A percentile compares a stretch with the other conserved stretches of the same genome.
These are phyloP conservation scores for Diabrotica balteata DNA, from an alignment of 2,888 invertebrate species.

Conservation along the genomic window DNA sequence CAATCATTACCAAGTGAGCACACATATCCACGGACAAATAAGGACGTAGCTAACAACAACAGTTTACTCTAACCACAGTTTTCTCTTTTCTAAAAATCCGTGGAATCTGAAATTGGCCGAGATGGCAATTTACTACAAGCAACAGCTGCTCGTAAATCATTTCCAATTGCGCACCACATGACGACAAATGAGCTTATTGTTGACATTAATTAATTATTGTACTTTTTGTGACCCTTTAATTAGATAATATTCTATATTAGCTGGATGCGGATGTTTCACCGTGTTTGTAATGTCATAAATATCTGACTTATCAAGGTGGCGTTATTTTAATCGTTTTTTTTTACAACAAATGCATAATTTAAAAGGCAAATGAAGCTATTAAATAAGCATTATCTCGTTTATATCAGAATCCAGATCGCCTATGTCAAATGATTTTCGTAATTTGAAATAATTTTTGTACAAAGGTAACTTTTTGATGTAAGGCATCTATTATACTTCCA, in stretches of 20 bases:
- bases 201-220: conserved; percentile 37
- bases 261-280: not conserved
- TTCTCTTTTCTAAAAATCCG: conserved; percentile 33
- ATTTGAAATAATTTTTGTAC: too few species aligned
- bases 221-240: conserved; percentile 2
- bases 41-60: not conserved
- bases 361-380: too few species aligned
- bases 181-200: conserved; percentile 43
- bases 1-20: not conserved
- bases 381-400: too few species aligned
- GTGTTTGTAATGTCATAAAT: too few species aligned
- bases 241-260: conserved; percentile 1
- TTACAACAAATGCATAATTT: too few species aligned
- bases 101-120: conserved; percentile 34
- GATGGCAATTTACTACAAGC: conserved; percentile 29
- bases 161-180: conserved; percentile 40
- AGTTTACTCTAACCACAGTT: conserved; percentile 20
- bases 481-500: too few species aligned
- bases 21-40: conserved; percentile 13
- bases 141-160: conserved; percentile 43
- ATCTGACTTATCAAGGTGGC: too few species aligned
- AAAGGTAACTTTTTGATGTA: too few species aligned
- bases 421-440: too few species aligned
- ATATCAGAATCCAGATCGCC: too few species aligned
- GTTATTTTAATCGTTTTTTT: too few species aligned